Evolutionary conservation across 1,140 invertebrate genomes (phyloP), one percentile per base, ranked within the genome.

Genomic region (Drosophila trapezifrons): DNA sequence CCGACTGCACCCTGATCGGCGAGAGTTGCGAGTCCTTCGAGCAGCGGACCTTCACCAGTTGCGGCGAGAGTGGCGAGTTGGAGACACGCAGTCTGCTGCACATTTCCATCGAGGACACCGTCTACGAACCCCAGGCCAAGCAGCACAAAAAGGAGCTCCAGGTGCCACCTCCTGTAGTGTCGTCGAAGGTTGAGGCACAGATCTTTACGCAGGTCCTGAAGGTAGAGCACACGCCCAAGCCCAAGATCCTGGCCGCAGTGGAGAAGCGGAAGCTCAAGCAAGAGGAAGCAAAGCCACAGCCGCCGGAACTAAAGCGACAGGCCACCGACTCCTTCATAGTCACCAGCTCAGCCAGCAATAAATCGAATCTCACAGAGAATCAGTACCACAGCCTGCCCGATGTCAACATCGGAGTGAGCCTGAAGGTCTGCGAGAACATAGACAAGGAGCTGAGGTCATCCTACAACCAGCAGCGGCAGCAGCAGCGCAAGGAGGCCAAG

Each of bases 331-430:
- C 56, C 13, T 76, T 79, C 12, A 52, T 79, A 22, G 29, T 78
- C 2, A 59, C 42, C 18, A 38, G 27, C 13, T 12, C 70, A 22
- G 15, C 70, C 27, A 22, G 8, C 37, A 25, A 20, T 25, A 90
- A 91, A 58, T 74, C 83, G 35, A 90, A 90, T 78, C 75, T 90
- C 6, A 42, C 45, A 54, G 94, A 95, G 91, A 95, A 95, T 91
- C 94, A 95, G 84, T 95, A 95, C 75, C 94, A 94, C 85, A 95
- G 95, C 6, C 90, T 95, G 60, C 95, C 95, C 9, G 95, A 95
- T 90, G 94, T 95, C 32, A 94, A 94, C 49, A 94, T 95, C 35
- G 93, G 94, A 55, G 94, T 94, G 80, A 94, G 93, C 73, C 93
- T 95, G 29, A 93, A 94, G 76, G 94, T 94, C 75, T 95, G 94